Percentiles rank a stretch among this genome's conserved stretches.
Conservation (phyloP, 23 tunicate genomes). For the Clavelina lepadiformis region DNA sequence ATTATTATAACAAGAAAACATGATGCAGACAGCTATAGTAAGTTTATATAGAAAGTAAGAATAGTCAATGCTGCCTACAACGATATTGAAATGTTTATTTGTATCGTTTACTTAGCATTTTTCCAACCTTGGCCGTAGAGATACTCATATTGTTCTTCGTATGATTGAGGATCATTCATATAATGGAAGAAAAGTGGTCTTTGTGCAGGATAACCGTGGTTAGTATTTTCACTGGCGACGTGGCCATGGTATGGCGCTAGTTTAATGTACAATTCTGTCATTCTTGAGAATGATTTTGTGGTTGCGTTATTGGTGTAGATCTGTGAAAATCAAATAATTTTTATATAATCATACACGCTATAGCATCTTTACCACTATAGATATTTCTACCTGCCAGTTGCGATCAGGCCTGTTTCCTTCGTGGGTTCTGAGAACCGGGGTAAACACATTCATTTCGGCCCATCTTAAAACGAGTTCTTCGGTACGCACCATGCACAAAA, state of each 20-base stretch:
- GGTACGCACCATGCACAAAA: conserved; percentile 79
- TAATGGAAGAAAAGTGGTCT: conserved; percentile 79
- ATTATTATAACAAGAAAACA: no score
- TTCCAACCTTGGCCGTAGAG: conserved; percentile 75
- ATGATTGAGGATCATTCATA: conserved; percentile 50
- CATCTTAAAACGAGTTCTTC: conserved; percentile 85
- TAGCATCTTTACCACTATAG: background rate
- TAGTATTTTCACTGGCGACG: conserved; percentile 31
- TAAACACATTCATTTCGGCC: conserved; percentile 88
- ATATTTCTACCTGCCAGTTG: conserved; percentile 76
- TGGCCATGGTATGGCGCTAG: conserved; percentile 63
- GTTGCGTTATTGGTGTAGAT: conserved; percentile 67
- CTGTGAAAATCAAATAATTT: conserved; percentile 9
- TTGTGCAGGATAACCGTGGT: conserved; percentile 75
- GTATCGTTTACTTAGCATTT: background rate
- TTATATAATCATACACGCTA: background rate
- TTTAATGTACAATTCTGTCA: conserved; percentile 26
- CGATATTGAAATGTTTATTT: background rate
- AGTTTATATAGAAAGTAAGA: background rate
- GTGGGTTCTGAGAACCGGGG: conserved; percentile 85
- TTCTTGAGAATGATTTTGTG: conserved; percentile 37
- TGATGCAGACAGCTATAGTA: no score
- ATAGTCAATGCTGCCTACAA: background rate
- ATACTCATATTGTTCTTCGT: conserved; percentile 71
- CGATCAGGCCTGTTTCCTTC: conserved; percentile 92